Percentiles rank a stretch among this genome's conserved stretches.
These are phyloP conservation scores for Amphipyra berbera DNA, from an alignment of 2,888 invertebrate species.

Conservation along the genomic window DNA sequence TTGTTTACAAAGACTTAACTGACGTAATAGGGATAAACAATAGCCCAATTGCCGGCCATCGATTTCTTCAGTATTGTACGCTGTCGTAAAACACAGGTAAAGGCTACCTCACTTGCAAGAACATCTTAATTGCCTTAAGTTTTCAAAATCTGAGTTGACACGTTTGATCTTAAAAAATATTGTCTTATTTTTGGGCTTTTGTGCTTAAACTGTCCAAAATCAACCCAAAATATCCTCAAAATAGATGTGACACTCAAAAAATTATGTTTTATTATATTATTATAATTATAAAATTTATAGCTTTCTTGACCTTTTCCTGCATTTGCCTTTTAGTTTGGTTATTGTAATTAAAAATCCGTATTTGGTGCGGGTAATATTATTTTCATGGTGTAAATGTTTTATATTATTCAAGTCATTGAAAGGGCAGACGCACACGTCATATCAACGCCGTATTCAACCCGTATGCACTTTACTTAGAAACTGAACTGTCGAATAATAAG, in stretches of 20 bases:
- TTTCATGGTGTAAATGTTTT: slow-evolving; percentile 52
- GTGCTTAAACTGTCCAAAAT: too few relatives aligned
- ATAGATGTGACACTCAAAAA: too few relatives aligned
- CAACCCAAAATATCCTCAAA: too few relatives aligned
- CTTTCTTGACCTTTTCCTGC: slow-evolving; percentile 43
- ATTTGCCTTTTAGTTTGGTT: slow-evolving; percentile 46
- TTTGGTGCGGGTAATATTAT: slow-evolving; percentile 41
- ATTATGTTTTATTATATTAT: too few relatives aligned
- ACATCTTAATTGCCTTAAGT: slow-evolving; percentile 78
- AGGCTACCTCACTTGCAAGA: slow-evolving; percentile 84
- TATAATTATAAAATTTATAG: slow-evolving; percentile 31
- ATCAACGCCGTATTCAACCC: slow-evolving; percentile 79
- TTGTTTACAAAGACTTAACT: slow-evolving; percentile 73
- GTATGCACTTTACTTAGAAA: slow-evolving; percentile 89
- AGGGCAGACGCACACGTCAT: slow-evolving; percentile 83
- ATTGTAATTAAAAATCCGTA: slow-evolving; percentile 47
- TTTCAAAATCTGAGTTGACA: slow-evolving; percentile 68
- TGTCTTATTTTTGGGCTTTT: slow-evolving; percentile 1
- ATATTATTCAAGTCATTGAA: slow-evolving; percentile 77
- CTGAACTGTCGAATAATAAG: slow-evolving; percentile 88
- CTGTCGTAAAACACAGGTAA: slow-evolving; percentile 85
- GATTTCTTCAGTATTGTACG: slow-evolving; percentile 73
- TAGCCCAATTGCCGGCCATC: slow-evolving; percentile 52
- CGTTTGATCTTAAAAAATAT: slow-evolving; percentile 43
- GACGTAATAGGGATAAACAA: slow-evolving; percentile 87